Percentiles rank a stretch among this genome's conserved stretches.
Conservation (phyloP, 2,113 vertebrate species). For the Acrocephalus kingi region DNA sequence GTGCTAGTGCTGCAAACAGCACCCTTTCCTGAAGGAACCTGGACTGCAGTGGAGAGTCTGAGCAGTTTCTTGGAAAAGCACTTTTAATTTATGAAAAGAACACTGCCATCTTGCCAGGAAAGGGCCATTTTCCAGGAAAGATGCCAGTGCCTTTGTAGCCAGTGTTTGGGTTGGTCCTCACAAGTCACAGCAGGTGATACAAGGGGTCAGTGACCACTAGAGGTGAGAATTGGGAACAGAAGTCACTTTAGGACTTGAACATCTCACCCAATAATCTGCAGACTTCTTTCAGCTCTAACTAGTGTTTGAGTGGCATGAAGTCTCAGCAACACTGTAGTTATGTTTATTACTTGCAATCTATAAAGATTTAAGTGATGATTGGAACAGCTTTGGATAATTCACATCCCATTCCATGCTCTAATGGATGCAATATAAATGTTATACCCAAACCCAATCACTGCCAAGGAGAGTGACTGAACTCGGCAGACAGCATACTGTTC, state of each 20-base stretch:
- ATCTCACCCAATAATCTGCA: neutral
- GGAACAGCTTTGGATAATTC: constrained; percentile 47
- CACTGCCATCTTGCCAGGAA: neutral
- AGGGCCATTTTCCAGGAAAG: neutral
- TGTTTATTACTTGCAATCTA: constrained; percentile 45
- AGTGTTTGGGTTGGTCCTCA: neutral
- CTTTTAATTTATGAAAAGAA: neutral
- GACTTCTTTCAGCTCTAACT: neutral
- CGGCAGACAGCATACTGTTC: neutral
- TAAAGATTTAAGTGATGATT: constrained; percentile 49
- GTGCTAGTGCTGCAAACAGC: neutral
- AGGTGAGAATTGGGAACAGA: neutral
- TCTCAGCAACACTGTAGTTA: neutral
- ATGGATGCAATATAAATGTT: constrained; percentile 42
- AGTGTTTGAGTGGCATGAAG: neutral
- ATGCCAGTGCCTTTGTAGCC: neutral
- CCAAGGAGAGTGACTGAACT: constrained; percentile 1
- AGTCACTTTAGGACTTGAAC: neutral
- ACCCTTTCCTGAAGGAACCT: neutral
- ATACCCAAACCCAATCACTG: constrained; percentile 5
- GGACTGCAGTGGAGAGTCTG: neutral
- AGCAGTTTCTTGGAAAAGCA: neutral
- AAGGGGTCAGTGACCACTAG: neutral
- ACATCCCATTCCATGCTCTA: constrained; percentile 34
- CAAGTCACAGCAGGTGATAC: rapidly evolving